These are phyloP conservation scores for Habropoda laboriosa DNA, from an alignment of 1,140 invertebrate genomes.

Conservation along the genomic window DNA sequence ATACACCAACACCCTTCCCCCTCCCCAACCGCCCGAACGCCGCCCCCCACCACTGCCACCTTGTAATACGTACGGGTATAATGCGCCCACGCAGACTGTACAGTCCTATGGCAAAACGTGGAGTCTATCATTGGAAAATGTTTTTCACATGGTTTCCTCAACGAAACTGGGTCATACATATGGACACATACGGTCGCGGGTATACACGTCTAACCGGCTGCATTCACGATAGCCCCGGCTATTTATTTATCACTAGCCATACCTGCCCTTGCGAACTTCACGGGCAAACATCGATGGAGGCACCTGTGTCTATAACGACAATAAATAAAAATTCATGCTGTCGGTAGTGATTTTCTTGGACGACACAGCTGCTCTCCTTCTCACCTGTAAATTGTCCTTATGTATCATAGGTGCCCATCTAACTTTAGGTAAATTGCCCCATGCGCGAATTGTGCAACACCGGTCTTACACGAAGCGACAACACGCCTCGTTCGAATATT, in stretches of 20 bases:
- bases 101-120: conserved; percentile 55
- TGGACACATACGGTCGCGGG: neutral
- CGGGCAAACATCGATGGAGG: conserved; percentile 49
- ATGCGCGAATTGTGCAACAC: neutral
- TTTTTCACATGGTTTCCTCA: conserved; percentile 66
- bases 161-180: conserved; percentile 66
- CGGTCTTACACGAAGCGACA: neutral
- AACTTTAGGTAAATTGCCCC: neutral
- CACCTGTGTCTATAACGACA: conserved; percentile 15
- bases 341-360: neutral
- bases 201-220: conserved; percentile 28
- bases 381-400: neutral
- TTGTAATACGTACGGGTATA: conserved; percentile 23
- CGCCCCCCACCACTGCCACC: neutral
- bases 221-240: conserved; percentile 59
- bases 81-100: conserved; percentile 44
- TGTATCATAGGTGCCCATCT: neutral
- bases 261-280: conserved; percentile 72
- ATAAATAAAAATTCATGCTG: conserved; percentile 40
- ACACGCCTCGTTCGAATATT: neutral
- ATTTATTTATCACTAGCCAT: conserved; percentile 72
- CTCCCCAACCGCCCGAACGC: neutral
- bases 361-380: neutral
- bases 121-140: conserved; percentile 57
- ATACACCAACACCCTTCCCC: neutral